Conservation (phyloP, 2,888 invertebrate genomes). For the Apotomis betuletana region DNA sequence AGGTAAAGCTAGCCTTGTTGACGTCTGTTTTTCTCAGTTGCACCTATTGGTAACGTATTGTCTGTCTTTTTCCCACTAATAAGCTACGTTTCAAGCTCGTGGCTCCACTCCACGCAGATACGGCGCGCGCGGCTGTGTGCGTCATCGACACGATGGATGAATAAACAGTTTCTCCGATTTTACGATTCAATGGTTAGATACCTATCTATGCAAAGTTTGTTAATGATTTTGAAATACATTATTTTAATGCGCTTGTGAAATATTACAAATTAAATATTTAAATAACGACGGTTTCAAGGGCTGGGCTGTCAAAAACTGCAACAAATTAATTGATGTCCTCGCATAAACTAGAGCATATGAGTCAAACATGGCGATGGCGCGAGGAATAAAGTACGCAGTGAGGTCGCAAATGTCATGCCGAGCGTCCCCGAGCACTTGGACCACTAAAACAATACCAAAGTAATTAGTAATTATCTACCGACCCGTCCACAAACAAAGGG, state of each 20-base stretch:
- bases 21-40: slow-evolving; percentile 67
- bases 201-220: slow-evolving; percentile 77
- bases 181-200: slow-evolving; percentile 79
- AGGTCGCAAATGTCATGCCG: background rate
- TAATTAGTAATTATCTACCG: slow-evolving; percentile 51
- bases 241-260: slow-evolving; percentile 55
- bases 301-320: slow-evolving; percentile 19
- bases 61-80: slow-evolving; percentile 76
- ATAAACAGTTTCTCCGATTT: slow-evolving; percentile 82
- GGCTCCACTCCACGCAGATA: slow-evolving; percentile 52
- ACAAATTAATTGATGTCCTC: slow-evolving; percentile 8
- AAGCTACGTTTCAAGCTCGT: slow-evolving; percentile 63
- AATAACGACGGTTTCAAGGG: slow-evolving; percentile 18
- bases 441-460: slow-evolving; percentile 44
- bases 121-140: slow-evolving; percentile 49
- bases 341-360: slow-evolving; percentile 5
- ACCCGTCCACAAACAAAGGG: slow-evolving; percentile 52
- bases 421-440: slow-evolving; percentile 3
- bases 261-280: slow-evolving; percentile 42
- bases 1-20: slow-evolving; percentile 80
- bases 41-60: slow-evolving; percentile 57
- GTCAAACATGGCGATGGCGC: background rate
- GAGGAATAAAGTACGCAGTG: background rate
- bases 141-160: slow-evolving; percentile 66
- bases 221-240: slow-evolving; percentile 68